Percentiles rank a stretch among this genome's conserved stretches.
These are phyloP conservation scores for Zophobas atratus DNA, from an alignment of 1,140 invertebrate species.

Conservation along the genomic window DNA sequence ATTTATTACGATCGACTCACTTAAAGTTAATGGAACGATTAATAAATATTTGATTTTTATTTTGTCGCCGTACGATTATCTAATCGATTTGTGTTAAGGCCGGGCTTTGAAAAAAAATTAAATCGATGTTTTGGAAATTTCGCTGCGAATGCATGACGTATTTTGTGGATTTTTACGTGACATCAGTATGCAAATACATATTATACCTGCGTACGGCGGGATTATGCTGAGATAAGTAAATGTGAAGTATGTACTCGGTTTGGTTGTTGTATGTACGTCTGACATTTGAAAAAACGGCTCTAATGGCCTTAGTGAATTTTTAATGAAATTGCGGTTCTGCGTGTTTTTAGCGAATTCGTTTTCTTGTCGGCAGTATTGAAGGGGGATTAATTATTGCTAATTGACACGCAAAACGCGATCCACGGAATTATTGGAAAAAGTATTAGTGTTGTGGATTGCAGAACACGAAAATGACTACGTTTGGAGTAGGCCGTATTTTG, in stretches of 20 bases:
- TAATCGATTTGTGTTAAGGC: neutral
- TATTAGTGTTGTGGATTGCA: neutral
- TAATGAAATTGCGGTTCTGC: slow-evolving; percentile 1
- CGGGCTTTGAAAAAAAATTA: too few species aligned
- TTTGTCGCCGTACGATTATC: neutral
- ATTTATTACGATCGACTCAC: neutral
- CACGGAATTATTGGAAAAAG: neutral
- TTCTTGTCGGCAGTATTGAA: neutral
- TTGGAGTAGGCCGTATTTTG: too few species aligned
- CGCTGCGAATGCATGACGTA: too few species aligned
- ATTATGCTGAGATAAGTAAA: too few species aligned
- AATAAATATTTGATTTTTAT: neutral
- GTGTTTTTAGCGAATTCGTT: neutral
- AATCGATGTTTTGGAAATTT: too few species aligned
- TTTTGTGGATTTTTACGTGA: too few species aligned
- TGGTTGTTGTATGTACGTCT: too few species aligned
- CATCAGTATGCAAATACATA: too few species aligned
- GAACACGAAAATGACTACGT: too few species aligned
- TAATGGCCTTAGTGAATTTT: neutral
- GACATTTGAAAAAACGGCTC: too few species aligned
- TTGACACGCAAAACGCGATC: neutral
- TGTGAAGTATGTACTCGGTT: too few species aligned
- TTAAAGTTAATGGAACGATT: neutral
- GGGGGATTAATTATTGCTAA: neutral
- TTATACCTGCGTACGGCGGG: too few species aligned